Conservation (phyloP, 2,113 vertebrate species). For the Pao palembangensis region DNA sequence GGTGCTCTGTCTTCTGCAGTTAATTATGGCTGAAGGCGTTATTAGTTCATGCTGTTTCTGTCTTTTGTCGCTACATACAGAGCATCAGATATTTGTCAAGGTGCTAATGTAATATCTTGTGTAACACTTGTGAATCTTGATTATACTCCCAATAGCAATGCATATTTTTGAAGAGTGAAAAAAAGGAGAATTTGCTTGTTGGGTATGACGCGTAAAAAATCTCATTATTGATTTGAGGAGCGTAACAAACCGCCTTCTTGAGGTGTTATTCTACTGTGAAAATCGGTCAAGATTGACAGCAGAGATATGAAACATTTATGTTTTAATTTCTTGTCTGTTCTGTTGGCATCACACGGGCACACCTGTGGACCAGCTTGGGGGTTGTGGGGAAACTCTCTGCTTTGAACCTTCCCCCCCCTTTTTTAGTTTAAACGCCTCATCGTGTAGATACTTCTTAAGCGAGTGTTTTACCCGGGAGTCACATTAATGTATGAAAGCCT, state of each 20-base stretch:
- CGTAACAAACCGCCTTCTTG: slow-evolving; percentile 47
- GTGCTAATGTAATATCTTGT: slow-evolving; percentile 21
- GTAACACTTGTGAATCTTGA: slow-evolving; percentile 21
- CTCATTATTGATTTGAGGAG: slow-evolving; percentile 46
- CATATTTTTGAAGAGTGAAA: slow-evolving; percentile 16
- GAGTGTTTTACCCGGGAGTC: slow-evolving; percentile 66
- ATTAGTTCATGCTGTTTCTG: slow-evolving; percentile 47
- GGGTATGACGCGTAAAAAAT: slow-evolving; percentile 35
- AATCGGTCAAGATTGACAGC: slow-evolving; percentile 55
- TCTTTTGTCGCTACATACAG: slow-evolving; percentile 22
- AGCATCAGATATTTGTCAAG: slow-evolving; percentile 44
- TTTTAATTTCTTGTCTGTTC: slow-evolving; percentile 62
- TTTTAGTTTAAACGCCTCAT: slow-evolving; percentile 60
- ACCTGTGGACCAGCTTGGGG: slow-evolving; percentile 57
- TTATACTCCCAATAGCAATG: slow-evolving; percentile 11
- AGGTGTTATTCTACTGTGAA: slow-evolving; percentile 36
- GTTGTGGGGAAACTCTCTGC: slow-evolving; percentile 48
- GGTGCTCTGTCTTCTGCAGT: slow-evolving; percentile 57
- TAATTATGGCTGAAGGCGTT: slow-evolving; percentile 58
- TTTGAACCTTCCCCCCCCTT: slow-evolving; percentile 61
- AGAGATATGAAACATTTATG: slow-evolving; percentile 60
- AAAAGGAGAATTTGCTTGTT: slow-evolving; percentile 30
- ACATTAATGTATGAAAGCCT: slow-evolving; percentile 67
- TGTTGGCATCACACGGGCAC: slow-evolving; percentile 49
- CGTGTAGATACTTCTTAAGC: slow-evolving; percentile 59